Conservation (phyloP, 2,113 vertebrate genomes). For the Erythrolamprus reginae region DNA sequence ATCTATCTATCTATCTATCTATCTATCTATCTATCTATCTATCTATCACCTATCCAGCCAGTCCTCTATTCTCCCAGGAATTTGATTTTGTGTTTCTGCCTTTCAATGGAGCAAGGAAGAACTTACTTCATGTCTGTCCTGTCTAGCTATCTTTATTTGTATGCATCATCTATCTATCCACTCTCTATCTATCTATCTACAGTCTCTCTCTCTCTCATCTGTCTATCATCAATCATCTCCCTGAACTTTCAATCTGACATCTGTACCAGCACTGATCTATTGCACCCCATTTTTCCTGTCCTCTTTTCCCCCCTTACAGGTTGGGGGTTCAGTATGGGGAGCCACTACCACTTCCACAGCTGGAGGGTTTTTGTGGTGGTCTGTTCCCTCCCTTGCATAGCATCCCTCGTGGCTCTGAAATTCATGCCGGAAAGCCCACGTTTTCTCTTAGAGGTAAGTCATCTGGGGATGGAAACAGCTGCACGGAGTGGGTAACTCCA, state of each 20-base stretch:
- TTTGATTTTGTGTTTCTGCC: too few relatives aligned
- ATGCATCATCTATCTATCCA: too few relatives aligned
- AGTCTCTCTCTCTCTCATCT: neutral
- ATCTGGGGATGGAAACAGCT: accelerated
- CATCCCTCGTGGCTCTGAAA: constrained; percentile 81
- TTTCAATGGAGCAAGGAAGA: too few relatives aligned
- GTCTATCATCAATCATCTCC: neutral
- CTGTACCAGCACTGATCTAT: neutral
- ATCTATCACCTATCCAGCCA: too few relatives aligned
- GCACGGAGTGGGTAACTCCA: neutral
- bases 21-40: too few relatives aligned
- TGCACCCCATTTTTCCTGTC: neutral
- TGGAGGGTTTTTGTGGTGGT: constrained; percentile 93
- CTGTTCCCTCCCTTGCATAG: constrained; percentile 84
- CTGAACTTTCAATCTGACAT: neutral
- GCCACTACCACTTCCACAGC: constrained; percentile 90
- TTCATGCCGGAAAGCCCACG: constrained; percentile 98
- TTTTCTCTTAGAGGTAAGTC: constrained; percentile 91
- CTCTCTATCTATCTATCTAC: too few relatives aligned
- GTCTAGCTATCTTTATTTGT: too few relatives aligned
- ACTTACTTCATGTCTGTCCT: too few relatives aligned
- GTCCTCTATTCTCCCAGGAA: too few relatives aligned
- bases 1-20: too few relatives aligned
- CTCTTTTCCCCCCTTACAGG: constrained; percentile 67
- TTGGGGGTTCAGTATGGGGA: constrained; percentile 94